Evolutionary conservation across 2,888 invertebrate species (phyloP).

Genomic region (Carterocephalus palaemon): DNA sequence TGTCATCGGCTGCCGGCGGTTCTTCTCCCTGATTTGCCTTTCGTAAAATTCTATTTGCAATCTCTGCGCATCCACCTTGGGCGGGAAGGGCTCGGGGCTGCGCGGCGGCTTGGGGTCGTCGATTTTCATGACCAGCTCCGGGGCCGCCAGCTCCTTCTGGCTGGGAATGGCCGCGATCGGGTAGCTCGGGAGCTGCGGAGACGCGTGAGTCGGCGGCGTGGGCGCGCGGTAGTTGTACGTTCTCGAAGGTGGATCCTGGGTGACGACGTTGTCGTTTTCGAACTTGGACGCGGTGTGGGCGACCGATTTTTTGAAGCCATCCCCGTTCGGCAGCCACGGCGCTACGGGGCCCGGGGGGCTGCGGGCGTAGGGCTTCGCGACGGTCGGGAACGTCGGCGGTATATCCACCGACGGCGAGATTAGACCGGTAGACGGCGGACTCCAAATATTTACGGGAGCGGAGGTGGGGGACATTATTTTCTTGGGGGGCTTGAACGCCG

Average conservation of each 20-base stretch:
- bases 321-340: constrained; percentile 66
- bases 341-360: constrained; percentile 42
- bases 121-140: constrained; percentile 59
- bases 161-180: constrained; percentile 60
- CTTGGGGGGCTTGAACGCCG: constrained; percentile 84
- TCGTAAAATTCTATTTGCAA: constrained; percentile 75
- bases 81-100: constrained; percentile 33
- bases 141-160: constrained; percentile 64
- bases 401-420: constrained; percentile 51
- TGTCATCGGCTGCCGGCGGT: constrained; percentile 43
- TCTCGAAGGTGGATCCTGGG: constrained; percentile 33
- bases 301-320: constrained; percentile 68
- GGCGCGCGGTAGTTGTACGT: constrained; percentile 40
- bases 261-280: constrained; percentile 51
- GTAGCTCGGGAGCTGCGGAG: constrained; percentile 46
- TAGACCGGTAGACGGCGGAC: constrained; percentile 58
- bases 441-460: constrained; percentile 62
- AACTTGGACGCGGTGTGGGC: constrained; percentile 78
- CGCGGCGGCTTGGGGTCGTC: constrained; percentile 33
- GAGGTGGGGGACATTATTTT: constrained; percentile 59
- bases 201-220: constrained; percentile 44
- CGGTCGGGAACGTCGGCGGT: constrained; percentile 39
- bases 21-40: constrained; percentile 66
- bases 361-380: constrained; percentile 37
- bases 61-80: constrained; percentile 61